These are phyloP conservation scores for Myotis findleyi DNA, from an alignment of 2,797 vertebrate genomes.

Conservation along the genomic window DNA sequence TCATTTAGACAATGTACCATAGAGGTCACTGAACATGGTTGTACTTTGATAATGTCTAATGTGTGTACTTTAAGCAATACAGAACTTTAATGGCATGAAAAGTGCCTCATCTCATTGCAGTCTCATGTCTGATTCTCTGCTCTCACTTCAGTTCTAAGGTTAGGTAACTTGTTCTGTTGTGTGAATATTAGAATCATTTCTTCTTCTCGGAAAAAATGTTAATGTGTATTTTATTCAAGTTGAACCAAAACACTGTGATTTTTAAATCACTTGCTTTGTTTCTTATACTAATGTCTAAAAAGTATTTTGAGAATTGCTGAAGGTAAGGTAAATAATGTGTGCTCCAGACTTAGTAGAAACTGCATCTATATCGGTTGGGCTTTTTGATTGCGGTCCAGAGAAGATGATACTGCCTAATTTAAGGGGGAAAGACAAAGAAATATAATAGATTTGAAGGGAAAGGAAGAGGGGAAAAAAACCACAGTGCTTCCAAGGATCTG, in stretches of 20 bases:
- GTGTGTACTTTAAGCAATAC: not conserved
- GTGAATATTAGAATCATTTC: conserved; percentile 53
- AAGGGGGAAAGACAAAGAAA: not conserved
- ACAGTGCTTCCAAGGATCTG: not conserved
- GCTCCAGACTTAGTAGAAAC: not conserved
- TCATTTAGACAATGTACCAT: conserved; percentile 35
- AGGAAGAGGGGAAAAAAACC: not conserved
- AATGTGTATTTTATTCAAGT: conserved; percentile 44
- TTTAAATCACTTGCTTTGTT: conserved; percentile 28
- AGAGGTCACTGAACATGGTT: conserved; percentile 32
- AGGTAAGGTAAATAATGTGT: conserved; percentile 13
- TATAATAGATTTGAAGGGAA: conserved; percentile 22
- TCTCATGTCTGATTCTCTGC: conserved; percentile 38
- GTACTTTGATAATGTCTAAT: conserved; percentile 53
- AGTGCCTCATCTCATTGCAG: conserved; percentile 34
- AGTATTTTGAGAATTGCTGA: conserved; percentile 43
- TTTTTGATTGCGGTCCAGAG: not conserved
- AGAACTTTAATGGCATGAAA: conserved; percentile 26
- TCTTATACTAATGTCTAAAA: not conserved
- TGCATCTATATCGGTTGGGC: not conserved
- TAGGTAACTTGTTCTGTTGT: conserved; percentile 11
- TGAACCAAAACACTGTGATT: conserved; percentile 35
- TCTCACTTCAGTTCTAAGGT: conserved; percentile 38
- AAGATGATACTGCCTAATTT: not conserved
- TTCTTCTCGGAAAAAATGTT: conserved; percentile 37